A percentile compares a stretch with the other conserved stretches of the same genome.
phyloP scores from a whole-genome alignment of 1,140 invertebrate species.

The Ditylenchus dipsaci region DNA sequence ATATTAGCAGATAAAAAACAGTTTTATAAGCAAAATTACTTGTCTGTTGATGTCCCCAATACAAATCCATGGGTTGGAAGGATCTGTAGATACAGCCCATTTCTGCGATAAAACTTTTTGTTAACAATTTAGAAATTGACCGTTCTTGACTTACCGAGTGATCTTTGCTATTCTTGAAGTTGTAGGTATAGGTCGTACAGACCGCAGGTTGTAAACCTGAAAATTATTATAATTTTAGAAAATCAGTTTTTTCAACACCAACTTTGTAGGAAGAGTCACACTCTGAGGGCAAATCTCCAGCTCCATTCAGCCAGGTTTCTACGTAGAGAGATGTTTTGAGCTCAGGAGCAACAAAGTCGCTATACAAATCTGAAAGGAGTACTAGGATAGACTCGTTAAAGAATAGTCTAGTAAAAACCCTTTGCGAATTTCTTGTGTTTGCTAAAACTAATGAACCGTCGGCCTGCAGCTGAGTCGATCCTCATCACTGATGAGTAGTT shows the following conservation, averaged over 20 bases:
- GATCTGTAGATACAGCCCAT: constrained; percentile 70
- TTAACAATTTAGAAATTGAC: neutral
- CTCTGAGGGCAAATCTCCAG: constrained; percentile 57
- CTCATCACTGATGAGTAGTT: constrained; percentile 14
- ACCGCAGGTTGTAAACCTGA: constrained; percentile 55
- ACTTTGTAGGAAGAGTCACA: constrained; percentile 54
- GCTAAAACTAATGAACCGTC: constrained; percentile 26
- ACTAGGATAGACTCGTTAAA: constrained; percentile 9
- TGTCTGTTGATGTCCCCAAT: constrained; percentile 87
- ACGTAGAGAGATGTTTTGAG: constrained; percentile 70
- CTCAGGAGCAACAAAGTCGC: constrained; percentile 71
- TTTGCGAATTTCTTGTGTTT: constrained; percentile 39
- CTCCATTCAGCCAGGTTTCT: constrained; percentile 82
- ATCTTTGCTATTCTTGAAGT: constrained; percentile 72
- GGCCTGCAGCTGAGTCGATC: constrained; percentile 12
- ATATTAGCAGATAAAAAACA: no score
- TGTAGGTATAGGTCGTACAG: constrained; percentile 21
- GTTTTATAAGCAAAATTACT: constrained; percentile 60
- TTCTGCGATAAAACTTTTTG: constrained; percentile 61
- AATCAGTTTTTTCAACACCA: neutral
- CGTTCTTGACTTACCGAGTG: constrained; percentile 66
- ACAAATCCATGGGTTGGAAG: constrained; percentile 70
- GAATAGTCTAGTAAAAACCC: constrained; percentile 21
- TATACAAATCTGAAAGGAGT: constrained; percentile 72
- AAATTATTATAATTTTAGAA: neutral